Percentiles rank a stretch among this genome's conserved stretches.
Conservation (phyloP, 2,113 vertebrate genomes). For the Tonatia bakeri region DNA sequence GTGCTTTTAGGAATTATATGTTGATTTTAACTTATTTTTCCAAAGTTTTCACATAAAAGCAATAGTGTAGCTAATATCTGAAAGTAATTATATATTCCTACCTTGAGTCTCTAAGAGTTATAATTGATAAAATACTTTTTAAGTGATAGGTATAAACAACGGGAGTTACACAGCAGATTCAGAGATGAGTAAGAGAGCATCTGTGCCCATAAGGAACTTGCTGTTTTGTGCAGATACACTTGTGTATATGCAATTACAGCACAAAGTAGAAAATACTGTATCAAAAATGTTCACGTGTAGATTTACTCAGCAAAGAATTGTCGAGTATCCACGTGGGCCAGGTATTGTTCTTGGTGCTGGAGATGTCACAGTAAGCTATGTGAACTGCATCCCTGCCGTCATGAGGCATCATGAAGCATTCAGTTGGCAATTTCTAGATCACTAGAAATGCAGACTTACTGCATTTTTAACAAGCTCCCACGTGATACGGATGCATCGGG, state of each 20-base stretch:
- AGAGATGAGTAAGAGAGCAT: background rate
- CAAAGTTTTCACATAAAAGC: background rate
- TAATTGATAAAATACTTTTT: background rate
- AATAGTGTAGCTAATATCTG: background rate
- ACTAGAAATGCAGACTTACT: background rate
- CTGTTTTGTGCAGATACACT: background rate
- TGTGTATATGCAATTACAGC: background rate
- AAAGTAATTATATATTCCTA: background rate
- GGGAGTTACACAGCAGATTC: background rate
- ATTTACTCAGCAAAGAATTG: background rate
- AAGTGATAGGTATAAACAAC: background rate
- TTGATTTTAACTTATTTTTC: background rate
- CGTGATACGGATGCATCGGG: fast-evolving
- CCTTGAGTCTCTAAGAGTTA: constrained; percentile 3
- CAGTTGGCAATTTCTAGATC: background rate
- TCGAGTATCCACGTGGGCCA: background rate
- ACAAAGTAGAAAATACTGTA: background rate
- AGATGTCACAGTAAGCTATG: background rate
- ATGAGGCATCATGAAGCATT: background rate
- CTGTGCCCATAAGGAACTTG: background rate
- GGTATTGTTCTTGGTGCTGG: background rate
- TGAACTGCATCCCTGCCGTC: background rate
- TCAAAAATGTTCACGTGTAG: background rate
- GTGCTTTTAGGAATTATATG: background rate
- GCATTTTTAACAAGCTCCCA: background rate